phyloP scores from a whole-genome alignment of 2,113 vertebrate genomes.

The Entomyzon cyanotis region DNA sequence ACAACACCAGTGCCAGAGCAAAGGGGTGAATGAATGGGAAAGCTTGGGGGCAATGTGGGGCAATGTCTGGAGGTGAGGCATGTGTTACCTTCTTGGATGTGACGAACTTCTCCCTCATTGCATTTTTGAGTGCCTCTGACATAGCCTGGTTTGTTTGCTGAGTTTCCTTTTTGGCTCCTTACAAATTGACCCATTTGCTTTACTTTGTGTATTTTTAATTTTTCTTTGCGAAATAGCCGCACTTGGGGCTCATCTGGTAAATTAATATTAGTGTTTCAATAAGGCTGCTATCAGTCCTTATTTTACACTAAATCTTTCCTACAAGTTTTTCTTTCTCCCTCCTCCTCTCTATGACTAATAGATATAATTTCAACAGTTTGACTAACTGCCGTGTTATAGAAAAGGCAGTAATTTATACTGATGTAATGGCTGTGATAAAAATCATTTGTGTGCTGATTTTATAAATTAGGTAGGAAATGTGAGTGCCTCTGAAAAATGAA shows the following conservation, averaged over 20 bases:
- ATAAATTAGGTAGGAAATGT: conserved; percentile 95
- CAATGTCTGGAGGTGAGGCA: not conserved
- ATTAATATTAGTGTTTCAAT: conserved; percentile 74
- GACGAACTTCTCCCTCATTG: conserved; percentile 52
- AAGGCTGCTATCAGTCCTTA: conserved; percentile 62
- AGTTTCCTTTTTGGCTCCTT: conserved; percentile 62
- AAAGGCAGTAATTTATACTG: conserved; percentile 91
- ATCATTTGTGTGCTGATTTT: conserved; percentile 95
- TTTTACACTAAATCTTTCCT: conserved; percentile 69
- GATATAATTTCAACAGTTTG: conserved; percentile 81
- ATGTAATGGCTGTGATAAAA: conserved; percentile 94
- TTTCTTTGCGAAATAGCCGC: conserved; percentile 53
- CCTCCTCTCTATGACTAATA: conserved; percentile 74
- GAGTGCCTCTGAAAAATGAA: conserved; percentile 90
- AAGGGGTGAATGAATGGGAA: conserved; percentile 22
- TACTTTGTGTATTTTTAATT: conserved; percentile 73
- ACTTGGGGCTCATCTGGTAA: conserved; percentile 69
- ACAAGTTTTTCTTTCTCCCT: conserved; percentile 39
- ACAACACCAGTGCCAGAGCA: not conserved
- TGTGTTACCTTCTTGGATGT: not conserved
- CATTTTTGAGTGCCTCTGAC: conserved; percentile 17
- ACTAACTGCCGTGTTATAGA: conserved; percentile 80
- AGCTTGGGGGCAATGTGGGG: not conserved
- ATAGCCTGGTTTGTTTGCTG: conserved; percentile 58
- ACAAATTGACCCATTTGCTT: conserved; percentile 79